These are phyloP conservation scores for Hypercompe scribonia DNA, from an alignment of 2,888 invertebrate species.

Conservation along the genomic window DNA sequence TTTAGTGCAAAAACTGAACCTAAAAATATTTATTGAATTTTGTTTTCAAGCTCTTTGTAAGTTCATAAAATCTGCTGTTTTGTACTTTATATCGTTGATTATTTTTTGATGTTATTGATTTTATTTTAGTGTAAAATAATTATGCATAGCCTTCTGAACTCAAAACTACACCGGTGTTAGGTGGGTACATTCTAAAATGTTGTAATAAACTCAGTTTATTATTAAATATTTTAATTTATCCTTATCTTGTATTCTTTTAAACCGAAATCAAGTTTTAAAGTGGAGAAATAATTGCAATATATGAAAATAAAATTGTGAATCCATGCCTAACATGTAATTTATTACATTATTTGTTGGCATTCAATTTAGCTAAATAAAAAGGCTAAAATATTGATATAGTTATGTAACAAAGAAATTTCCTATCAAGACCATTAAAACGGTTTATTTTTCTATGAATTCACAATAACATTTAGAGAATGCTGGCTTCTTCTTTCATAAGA, in stretches of 20 bases:
- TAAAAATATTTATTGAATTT: conserved; percentile 10
- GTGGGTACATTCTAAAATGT: not conserved
- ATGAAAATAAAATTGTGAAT: not conserved
- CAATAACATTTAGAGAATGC: not conserved
- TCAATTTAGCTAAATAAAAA: not conserved
- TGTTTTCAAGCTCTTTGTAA: not conserved
- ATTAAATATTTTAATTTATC: conserved; percentile 18
- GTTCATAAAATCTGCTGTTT: conserved; percentile 37
- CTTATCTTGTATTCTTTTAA: not conserved
- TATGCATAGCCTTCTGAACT: conserved; percentile 30
- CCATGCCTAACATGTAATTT: not conserved
- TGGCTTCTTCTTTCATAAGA: not conserved
- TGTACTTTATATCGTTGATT: conserved; percentile 42
- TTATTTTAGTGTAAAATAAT: conserved; percentile 29
- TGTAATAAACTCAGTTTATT: conserved; percentile 37
- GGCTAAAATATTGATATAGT: not conserved
- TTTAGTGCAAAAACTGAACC: conserved; percentile 54
- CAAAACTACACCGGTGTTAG: conserved; percentile 48
- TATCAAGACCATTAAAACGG: not conserved
- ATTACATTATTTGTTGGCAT: not conserved
- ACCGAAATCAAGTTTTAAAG: not conserved
- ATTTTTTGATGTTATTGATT: conserved; percentile 12
- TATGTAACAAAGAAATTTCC: not conserved
- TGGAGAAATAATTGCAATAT: not conserved
- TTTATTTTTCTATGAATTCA: not conserved